Conservation (phyloP, 2,797 vertebrate species). For the Melanotaenia trifasciata region DNA sequence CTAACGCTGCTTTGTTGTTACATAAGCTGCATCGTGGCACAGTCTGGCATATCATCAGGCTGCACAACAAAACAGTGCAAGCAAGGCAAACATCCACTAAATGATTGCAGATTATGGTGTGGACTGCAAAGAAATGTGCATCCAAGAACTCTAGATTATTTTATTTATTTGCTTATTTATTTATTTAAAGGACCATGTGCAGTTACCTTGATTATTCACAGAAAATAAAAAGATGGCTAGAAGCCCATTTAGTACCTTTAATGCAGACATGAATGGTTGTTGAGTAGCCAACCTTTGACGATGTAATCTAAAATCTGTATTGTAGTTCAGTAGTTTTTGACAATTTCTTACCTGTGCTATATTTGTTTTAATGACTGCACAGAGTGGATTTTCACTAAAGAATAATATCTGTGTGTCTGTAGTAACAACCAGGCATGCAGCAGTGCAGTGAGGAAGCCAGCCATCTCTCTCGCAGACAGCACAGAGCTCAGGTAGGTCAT, state of each 20-base stretch:
- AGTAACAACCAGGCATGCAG: constrained; percentile 97
- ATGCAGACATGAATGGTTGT: no score
- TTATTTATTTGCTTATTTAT: no score
- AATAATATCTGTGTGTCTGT: constrained; percentile 29
- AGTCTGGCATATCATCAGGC: constrained; percentile 23
- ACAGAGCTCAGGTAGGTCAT: constrained; percentile 92
- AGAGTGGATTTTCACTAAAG: neutral
- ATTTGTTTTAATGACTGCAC: neutral
- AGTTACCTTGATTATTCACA: no score
- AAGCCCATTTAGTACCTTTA: no score
- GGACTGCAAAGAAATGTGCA: neutral
- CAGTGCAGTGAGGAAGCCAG: constrained; percentile 92
- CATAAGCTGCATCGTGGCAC: constrained; percentile 45
- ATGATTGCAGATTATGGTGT: neutral
- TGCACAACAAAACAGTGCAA: constrained; percentile 15
- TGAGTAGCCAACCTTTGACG: no score
- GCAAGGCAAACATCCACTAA: constrained; percentile 19
- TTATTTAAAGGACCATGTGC: no score
- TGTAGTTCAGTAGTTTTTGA: neutral
- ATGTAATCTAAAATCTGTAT: no score
- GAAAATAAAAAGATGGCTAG: no score
- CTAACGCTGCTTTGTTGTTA: constrained; percentile 47
- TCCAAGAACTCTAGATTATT: neutral
- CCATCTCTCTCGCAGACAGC: constrained; percentile 97
- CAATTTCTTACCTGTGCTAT: neutral